Conservation (phyloP, 2,797 vertebrate genomes). For the Schizopygopsis malacanthus region DNA sequence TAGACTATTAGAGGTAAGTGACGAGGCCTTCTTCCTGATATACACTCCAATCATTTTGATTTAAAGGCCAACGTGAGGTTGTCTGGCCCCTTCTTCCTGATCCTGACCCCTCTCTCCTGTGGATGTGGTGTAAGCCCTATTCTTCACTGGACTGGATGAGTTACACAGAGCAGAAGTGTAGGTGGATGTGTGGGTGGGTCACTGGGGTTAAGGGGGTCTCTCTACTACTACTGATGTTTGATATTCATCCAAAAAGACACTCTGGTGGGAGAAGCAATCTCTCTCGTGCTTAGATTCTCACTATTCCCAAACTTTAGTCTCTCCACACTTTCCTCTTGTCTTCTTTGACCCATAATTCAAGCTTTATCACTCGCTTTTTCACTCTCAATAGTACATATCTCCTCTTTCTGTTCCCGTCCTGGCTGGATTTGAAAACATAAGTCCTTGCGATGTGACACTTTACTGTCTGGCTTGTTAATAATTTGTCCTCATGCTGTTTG, state of each 20-base stretch:
- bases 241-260: constrained; percentile 57
- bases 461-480: constrained; percentile 51
- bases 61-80: constrained; percentile 64
- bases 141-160: constrained; percentile 63
- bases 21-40: constrained; percentile 54
- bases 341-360: constrained; percentile 2
- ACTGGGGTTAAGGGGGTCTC: constrained; percentile 51
- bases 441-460: constrained; percentile 44
- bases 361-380: constrained; percentile 63
- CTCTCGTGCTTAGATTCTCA: constrained; percentile 19
- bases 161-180: constrained; percentile 59
- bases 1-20: constrained; percentile 64
- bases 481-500: constrained; percentile 38
- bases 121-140: constrained; percentile 55
- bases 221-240: constrained; percentile 63
- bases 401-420: constrained; percentile 32
- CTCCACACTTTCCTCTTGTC: not conserved
- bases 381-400: constrained; percentile 21
- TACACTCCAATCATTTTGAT: constrained; percentile 68
- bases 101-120: constrained; percentile 44
- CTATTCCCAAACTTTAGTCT: constrained; percentile 19
- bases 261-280: constrained; percentile 63
- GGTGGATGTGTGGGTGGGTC: constrained; percentile 53
- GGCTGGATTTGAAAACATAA: constrained; percentile 24
- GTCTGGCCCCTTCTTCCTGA: constrained; percentile 54